Evolutionary conservation across 2,113 vertebrate species (phyloP), one percentile per base, ranked within the genome.

Genomic region (Lanius collurio): DNA sequence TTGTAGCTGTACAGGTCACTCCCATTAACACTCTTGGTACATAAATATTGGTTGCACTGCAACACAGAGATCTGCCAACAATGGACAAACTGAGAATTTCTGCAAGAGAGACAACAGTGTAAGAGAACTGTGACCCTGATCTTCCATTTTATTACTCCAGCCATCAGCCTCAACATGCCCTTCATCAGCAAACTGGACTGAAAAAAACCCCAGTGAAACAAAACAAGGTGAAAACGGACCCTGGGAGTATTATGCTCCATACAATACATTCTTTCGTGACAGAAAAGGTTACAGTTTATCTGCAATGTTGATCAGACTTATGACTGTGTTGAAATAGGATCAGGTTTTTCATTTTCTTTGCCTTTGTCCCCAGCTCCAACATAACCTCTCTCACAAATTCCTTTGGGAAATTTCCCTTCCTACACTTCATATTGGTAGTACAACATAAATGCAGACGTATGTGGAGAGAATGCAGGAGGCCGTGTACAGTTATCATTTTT

Each of bases 1-100:
- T 18, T 95, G 89, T 31, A 88, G 65, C 62, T 95, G 24, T 64
- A 75, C 70, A 80, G 80, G 93, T 87, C 79, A 86, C 74, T 88
- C 28, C n/a, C 41, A 59, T 39, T 73, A 83, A 90, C 67, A 65
- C 18, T 78, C 33, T 68, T 64, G 7, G 6, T 82, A 67, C 10
- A 35, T 27, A 11, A 6, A 4, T 4, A 6, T 56, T 67, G 89
- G 11, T 57, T 97, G 55, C 64, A 83, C 75, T 78, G 28, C 30
- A 78, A 52, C 53, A 46, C 20, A 91, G 28, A 83, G 56, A 62
- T 65, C 39, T 89, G 37, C 19, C 31, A 86, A 53, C 41, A 65
- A 6, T 14, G 24, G 30, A 83, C 22, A 94, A 91, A 53, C 19
- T 31, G 19, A 86, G 31, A 59, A 62, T 60, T 80, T 91, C 78